Percentiles rank a stretch among this genome's conserved stretches.
These are phyloP conservation scores for Colaptes auratus DNA, from an alignment of 2,113 vertebrate species.

Conservation along the genomic window DNA sequence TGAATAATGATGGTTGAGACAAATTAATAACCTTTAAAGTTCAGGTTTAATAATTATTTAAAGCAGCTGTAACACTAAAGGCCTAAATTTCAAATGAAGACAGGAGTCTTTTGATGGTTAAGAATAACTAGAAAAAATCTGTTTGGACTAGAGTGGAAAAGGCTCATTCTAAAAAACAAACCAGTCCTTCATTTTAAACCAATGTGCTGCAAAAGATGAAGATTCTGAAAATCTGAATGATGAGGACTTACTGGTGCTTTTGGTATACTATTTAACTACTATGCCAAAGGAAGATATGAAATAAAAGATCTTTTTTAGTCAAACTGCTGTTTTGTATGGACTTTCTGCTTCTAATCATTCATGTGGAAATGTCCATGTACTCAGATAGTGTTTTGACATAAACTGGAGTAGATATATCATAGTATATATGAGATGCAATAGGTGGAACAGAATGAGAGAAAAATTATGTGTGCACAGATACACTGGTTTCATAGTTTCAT, in stretches of 20 bases:
- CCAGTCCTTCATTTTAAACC: background rate
- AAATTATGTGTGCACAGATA: too few relatives aligned
- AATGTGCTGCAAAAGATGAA: background rate
- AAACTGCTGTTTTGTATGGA: background rate
- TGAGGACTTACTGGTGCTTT: background rate
- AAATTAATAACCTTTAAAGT: background rate
- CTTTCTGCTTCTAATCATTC: background rate
- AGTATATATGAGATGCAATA: too few relatives aligned
- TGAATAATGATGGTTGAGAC: background rate
- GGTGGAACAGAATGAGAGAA: too few relatives aligned
- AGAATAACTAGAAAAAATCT: background rate
- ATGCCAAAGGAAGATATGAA: background rate
- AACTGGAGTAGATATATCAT: background rate
- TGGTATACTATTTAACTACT: background rate
- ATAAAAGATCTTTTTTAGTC: background rate
- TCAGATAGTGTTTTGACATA: background rate
- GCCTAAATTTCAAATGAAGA: background rate
- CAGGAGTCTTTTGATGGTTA: background rate
- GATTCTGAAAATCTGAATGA: background rate
- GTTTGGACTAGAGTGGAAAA: background rate
- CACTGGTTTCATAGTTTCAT: too few relatives aligned
- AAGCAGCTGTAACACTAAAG: background rate
- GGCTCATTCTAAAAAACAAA: background rate
- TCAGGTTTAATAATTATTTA: background rate
- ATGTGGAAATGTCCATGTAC: background rate